Percentiles rank a stretch among this genome's conserved stretches.
phyloP scores from a whole-genome alignment of 2,888 invertebrate species.

The Hedychridium roseum region DNA sequence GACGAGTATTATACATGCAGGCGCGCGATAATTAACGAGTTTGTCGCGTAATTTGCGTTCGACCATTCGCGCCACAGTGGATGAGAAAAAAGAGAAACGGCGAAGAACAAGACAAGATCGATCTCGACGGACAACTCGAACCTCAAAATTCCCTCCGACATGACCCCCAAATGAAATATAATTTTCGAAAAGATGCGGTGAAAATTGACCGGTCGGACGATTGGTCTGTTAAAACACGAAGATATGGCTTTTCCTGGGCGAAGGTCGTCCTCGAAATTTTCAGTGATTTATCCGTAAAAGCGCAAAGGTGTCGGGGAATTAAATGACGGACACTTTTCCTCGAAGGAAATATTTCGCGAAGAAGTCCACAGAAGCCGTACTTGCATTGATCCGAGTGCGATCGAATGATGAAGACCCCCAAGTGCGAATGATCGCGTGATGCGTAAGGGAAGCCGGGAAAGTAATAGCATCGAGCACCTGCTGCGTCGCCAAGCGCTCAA shows the following conservation, averaged over 20 bases:
- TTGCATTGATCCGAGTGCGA: too few species aligned
- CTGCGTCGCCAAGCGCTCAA: background rate
- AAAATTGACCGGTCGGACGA: background rate
- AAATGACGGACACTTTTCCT: too few species aligned
- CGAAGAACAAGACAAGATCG: background rate
- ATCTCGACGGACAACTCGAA: background rate
- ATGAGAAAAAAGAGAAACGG: background rate
- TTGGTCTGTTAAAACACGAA: too few species aligned
- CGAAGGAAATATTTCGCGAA: too few species aligned
- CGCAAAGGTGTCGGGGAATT: too few species aligned
- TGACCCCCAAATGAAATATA: background rate
- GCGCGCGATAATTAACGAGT: too few species aligned
- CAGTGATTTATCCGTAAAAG: too few species aligned
- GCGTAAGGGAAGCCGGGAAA: background rate
- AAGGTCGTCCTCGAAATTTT: background rate
- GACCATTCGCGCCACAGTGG: too few species aligned
- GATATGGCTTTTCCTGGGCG: too few species aligned
- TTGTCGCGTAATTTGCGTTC: too few species aligned
- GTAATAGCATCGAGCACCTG: background rate
- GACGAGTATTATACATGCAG: too few species aligned
- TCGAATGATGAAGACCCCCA: background rate
- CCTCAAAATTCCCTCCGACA: conserved; percentile 2
- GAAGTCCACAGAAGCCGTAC: too few species aligned
- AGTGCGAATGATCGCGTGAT: conserved; percentile 4
- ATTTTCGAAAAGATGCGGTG: conserved; percentile 11